Conservation (phyloP, 2,888 invertebrate species). For the Branchinecta sandiegonensis region DNA sequence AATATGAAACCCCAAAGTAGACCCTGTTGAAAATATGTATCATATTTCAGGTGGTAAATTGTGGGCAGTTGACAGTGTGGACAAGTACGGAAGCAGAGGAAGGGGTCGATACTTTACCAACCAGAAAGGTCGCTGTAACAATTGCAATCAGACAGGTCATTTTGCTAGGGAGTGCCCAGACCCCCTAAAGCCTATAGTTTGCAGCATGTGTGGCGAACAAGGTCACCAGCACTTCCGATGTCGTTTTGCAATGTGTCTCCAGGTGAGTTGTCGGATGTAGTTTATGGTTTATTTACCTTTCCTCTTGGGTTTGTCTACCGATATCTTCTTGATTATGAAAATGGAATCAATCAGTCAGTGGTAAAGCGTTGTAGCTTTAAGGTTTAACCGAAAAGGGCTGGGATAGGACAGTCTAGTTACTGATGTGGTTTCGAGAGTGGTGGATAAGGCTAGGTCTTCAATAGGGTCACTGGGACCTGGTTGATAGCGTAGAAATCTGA, state of each 20-base stretch:
- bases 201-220: constrained; percentile 20
- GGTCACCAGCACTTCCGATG: constrained; percentile 21
- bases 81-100: neutral
- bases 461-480: no score
- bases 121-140: constrained; percentile 19
- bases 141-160: constrained; percentile 23
- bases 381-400: no score
- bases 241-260: constrained; percentile 19
- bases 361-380: no score
- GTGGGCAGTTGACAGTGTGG: neutral
- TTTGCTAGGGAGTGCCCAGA: constrained; percentile 19
- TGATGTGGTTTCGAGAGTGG: no score
- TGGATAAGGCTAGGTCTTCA: no score
- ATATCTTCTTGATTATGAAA: neutral
- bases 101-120: constrained; percentile 21
- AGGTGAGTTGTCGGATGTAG: constrained; percentile 16
- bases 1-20: no score
- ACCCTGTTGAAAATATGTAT: neutral
- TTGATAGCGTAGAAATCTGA: no score
- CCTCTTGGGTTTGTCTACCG: no score
- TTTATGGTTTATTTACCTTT: no score
- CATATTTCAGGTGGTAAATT: neutral
- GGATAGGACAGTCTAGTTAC: no score
- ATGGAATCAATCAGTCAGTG: no score
- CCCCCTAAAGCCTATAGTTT: constrained; percentile 18